Evolutionary conservation across 2,113 vertebrate species (phyloP), one percentile per base, ranked within the genome.

Genomic region (Monarcha castaneiventris): DNA sequence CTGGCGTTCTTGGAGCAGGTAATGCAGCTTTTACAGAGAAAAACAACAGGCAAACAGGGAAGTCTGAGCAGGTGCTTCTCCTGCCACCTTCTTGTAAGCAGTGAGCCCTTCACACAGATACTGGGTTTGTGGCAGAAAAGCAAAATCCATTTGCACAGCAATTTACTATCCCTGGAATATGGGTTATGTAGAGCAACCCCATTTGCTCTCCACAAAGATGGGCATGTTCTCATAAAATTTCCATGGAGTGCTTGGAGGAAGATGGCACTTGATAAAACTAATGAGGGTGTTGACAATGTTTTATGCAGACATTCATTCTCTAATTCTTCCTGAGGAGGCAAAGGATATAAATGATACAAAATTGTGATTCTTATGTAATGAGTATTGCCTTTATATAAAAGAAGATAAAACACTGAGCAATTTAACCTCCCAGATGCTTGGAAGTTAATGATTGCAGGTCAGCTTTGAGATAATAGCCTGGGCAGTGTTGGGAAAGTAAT

Each of bases 401-500:
- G 33, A 48, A 49, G 19, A 55, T n/a, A 75, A 43, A 73, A 27
- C 41, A 46, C 58, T 11, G 35, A 85, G 44, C 61, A 55, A 58
- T 86, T 93, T 76, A 90, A 94, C 84, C 68, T 94, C 96, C 97
- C 92, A 83, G 48, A 90, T 97, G 67, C 87, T 85, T 74, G 61
- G 44, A 88, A 84, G 43, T 90, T 89, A 90, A 92, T 87, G 92
- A 82, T 54, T 93, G 68, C 69, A 86, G 91, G 93, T 96, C 96
- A 97, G 89, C 20, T 79, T 94, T 96, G 95, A 96, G 95, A 91
- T 97, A 96, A 97, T 69, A 89, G 94, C 73, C 88, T 95, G 90
- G 90, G 90, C 93, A 95, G 55, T 96, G 80, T 95, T 94, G 92
- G 92, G 76, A 95, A 96, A 97, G 87, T 97, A 0, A 91, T 95